Evolutionary conservation across 2,797 vertebrate genomes (phyloP), one percentile per base, ranked within the genome.

Genomic region (Pangasius krempfi): DNA sequence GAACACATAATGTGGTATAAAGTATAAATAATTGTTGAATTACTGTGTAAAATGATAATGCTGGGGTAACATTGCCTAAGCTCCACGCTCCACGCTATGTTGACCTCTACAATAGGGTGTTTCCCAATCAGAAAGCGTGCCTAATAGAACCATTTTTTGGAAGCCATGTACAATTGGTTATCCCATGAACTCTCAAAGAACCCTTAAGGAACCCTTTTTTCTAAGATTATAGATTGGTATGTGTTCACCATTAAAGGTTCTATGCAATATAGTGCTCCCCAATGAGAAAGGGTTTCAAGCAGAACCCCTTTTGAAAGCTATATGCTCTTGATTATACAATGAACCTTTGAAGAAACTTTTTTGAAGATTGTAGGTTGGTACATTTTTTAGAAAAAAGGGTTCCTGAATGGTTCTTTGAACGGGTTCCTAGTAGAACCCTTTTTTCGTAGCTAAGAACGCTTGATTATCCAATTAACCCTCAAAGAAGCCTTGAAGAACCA

Each of bases 11-110:
- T 33, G n/a, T 50, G 8, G 44, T 68, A 50, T 33, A 22, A 30
- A 68, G 16, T 68, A 52, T 82, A 50, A 66, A 84, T 47, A 30
- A 68, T 66, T 84, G 62, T 84, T 66, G 60, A n/a, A 9, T 84
- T 68, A 54, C 27, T 56, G n/a, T 20, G 30, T 20, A 79, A 30
- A 54, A 56, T 14, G 50, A 14, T 79, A 52, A 56, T 54, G n/a
- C n/a, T 54, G n/a, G 2, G 5, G 27, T 30, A 79, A 9, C 27
- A 18, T 18, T 33, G 76, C n/a, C 44, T 30, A 18, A 54, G 50
- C n/a, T 8, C 5, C 14, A 52, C 10, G 47, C 27, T 52, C 12
- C 25, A 54, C 6, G n/a, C 14, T 18, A 54, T 44, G 25, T 13
- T 47, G 14, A 79, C 27, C 13, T 79, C 14, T 30, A 47, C 20